Evolutionary conservation across 1,140 invertebrate genomes (phyloP), one percentile per base, ranked within the genome.

Genomic region (Cyclargus thomasi): DNA sequence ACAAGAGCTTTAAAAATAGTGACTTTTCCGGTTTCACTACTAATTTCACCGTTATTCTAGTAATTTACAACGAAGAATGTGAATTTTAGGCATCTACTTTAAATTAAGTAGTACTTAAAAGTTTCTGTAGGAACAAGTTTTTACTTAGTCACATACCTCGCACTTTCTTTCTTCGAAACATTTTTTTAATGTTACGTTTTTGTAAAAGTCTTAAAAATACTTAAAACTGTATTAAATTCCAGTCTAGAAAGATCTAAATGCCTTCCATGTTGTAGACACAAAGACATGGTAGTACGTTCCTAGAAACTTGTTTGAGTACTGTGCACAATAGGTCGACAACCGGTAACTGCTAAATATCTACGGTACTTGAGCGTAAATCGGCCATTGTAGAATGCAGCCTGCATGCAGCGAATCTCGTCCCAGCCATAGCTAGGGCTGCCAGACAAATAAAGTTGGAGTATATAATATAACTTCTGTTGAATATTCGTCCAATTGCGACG

Each of bases 281-380:
- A 59, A 22, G 29, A 67, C 39, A 57, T 21, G 57, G 36, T 47
- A 68, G 69, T 78, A 74, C 78, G 79, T 82, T 81, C 77, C 74
- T 78, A 75, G 74, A 70, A 82, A 82, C 81, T 67, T 68, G 71
- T 73, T 83, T 79, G 73, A 76, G 74, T 70, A 74, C 71, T 74
- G 74, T 72, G 59, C 67, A 71, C 72, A 71, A 71, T 67, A 63
- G 69, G 69, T 68, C 67, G 64, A 65, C 69, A 70, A 73, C 68
- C 69, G 69, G 69, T 72, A 69, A 55, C 67, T 70, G 72, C 68
- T 68, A 75, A 69, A 62, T 65, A 62, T 67, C 53, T 70, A 70
- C 69, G 72, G 72, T 70, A 73, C 69, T 70, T 66, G 64, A 62
- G 36, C 23, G 64, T 69, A 65, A 35, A 55, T 67, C 47, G 14